phyloP scores from a whole-genome alignment of 2,113 vertebrate species.

The Otis tarda region DNA sequence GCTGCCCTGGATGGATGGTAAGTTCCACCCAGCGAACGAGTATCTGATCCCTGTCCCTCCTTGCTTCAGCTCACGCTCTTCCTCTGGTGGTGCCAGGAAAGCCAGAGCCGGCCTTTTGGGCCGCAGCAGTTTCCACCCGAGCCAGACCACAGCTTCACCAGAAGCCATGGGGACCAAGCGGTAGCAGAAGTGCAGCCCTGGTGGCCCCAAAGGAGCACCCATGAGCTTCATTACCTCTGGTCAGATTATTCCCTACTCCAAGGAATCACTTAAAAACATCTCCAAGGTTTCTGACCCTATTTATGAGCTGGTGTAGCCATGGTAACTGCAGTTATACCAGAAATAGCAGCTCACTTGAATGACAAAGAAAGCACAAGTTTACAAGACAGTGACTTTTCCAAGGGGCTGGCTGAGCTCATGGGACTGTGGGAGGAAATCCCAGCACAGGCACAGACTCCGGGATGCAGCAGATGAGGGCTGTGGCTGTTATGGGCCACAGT shows the following conservation, averaged over 20 bases:
- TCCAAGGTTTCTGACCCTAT: slow-evolving; percentile 55
- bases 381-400: slow-evolving; percentile 43
- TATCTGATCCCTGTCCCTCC: neutral
- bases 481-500: neutral
- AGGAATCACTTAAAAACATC: neutral
- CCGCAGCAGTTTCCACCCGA: rapidly evolving
- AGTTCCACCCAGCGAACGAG: neutral
- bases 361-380: slow-evolving; percentile 58
- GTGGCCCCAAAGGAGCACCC: neutral
- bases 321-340: slow-evolving; percentile 50
- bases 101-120: neutral
- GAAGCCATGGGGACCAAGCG: rapidly evolving
- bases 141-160: neutral
- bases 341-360: slow-evolving; percentile 46
- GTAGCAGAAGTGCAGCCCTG: neutral
- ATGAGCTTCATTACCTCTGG: neutral
- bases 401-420: slow-evolving; percentile 4
- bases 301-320: slow-evolving; percentile 54
- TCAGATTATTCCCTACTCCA: neutral
- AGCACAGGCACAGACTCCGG: neutral
- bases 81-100: neutral
- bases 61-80: neutral
- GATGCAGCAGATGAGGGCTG: neutral
- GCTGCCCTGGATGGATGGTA: neutral
- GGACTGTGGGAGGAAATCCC: slow-evolving; percentile 46